Conservation (phyloP, 1,140 invertebrate species). For the Drosophila fuyamai region DNA sequence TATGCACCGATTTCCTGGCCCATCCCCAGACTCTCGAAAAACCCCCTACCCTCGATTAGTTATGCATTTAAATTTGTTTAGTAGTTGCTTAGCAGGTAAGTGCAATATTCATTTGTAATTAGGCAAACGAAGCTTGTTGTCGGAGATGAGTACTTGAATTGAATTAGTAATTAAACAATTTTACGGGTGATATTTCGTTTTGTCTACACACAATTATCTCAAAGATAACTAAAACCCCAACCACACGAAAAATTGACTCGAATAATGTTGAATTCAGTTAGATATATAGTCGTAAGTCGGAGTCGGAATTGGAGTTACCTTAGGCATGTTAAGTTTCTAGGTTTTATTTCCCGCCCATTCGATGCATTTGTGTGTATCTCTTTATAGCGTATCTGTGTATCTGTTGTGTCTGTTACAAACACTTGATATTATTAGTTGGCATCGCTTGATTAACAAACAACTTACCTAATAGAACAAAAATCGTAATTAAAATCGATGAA, state of each 20-base stretch:
- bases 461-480: conserved; percentile 1
- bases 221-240: conserved; percentile 53
- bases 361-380: conserved; percentile 40
- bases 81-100: conserved; percentile 75
- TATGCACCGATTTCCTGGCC: conserved; percentile 44
- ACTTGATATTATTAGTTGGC: conserved; percentile 76
- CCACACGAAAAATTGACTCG: conserved; percentile 8
- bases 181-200: conserved; percentile 80
- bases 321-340: conserved; percentile 36
- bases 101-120: conserved; percentile 66
- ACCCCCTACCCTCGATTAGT: conserved; percentile 40
- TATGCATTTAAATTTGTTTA: conserved; percentile 56
- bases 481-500: conserved; percentile 21
- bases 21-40: conserved; percentile 7
- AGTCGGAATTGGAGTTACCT: conserved; percentile 12
- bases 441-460: conserved; percentile 69
- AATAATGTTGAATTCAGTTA: conserved; percentile 28
- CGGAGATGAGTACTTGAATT: conserved; percentile 48
- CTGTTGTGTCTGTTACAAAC: conserved; percentile 61
- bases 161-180: conserved; percentile 71
- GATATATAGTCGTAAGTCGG: conserved; percentile 15
- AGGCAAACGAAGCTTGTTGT: conserved; percentile 36
- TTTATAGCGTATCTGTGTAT: conserved; percentile 43
- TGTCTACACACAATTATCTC: conserved; percentile 61
- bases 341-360: conserved; percentile 26